phyloP scores from a whole-genome alignment of 1,140 invertebrate species.

The Cecropterus lyciades region DNA sequence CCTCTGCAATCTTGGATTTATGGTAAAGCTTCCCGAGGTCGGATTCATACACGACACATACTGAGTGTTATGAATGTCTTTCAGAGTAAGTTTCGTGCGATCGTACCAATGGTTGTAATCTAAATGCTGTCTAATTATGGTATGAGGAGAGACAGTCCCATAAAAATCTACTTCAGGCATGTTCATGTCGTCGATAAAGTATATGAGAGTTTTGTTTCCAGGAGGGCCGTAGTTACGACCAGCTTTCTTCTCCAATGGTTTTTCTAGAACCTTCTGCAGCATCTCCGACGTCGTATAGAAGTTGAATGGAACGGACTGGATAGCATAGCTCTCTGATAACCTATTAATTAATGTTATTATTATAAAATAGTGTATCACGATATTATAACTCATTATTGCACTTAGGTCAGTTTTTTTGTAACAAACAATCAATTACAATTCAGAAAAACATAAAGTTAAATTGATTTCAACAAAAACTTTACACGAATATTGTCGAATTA shows the following conservation, averaged over 20 bases:
- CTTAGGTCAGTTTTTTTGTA: no score
- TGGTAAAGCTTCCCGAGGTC: slow-evolving; percentile 97
- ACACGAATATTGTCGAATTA: no score
- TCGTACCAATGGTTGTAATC: slow-evolving; percentile 99
- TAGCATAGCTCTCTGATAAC: slow-evolving; percentile 93
- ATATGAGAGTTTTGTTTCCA: slow-evolving; percentile 96
- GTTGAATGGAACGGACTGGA: slow-evolving; percentile 97
- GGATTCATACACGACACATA: slow-evolving; percentile 99
- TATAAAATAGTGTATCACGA: no score
- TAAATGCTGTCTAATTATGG: slow-evolving; percentile 96
- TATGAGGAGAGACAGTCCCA: slow-evolving; percentile 98
- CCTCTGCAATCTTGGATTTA: slow-evolving; percentile 96
- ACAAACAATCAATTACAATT: no score
- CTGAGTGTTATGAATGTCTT: slow-evolving; percentile 98
- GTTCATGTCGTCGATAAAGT: slow-evolving; percentile 99
- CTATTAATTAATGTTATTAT: slow-evolving; percentile 43
- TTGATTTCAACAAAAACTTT: no score
- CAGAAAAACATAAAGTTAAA: no score
- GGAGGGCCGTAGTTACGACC: slow-evolving; percentile 98
- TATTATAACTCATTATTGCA: no score
- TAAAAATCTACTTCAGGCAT: slow-evolving; percentile 98
- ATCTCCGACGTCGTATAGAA: slow-evolving; percentile 98
- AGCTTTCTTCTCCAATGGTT: slow-evolving; percentile 98
- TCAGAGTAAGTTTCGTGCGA: slow-evolving; percentile 93
- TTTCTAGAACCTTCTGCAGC: slow-evolving; percentile 97